Percentiles rank a stretch among this genome's conserved stretches.
These are phyloP conservation scores for Aphis gossypii DNA, from an alignment of 1,140 invertebrate species.

Conservation along the genomic window DNA sequence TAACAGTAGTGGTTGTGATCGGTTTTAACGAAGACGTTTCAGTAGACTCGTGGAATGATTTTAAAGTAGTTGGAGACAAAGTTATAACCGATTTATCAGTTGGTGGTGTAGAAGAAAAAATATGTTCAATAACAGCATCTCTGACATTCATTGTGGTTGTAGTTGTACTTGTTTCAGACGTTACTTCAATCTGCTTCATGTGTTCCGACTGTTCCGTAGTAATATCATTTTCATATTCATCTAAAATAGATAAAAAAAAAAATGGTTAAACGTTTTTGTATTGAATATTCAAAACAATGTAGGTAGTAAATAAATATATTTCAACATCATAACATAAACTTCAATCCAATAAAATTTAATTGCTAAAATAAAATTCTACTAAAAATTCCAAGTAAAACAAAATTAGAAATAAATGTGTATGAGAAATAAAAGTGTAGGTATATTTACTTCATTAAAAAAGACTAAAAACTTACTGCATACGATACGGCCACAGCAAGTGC, in stretches of 20 bases:
- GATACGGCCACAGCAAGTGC: slow-evolving; percentile 67
- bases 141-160: not conserved
- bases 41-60: not conserved
- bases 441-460: not conserved
- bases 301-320: not conserved
- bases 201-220: not conserved
- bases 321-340: not conserved
- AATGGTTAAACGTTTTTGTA: not conserved
- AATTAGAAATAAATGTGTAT: not conserved
- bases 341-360: not conserved
- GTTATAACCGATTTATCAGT: not conserved
- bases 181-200: not conserved
- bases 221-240: slow-evolving; percentile 9
- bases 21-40: not conserved
- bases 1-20: not conserved
- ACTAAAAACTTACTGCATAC: slow-evolving; percentile 66
- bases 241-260: not conserved
- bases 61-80: not conserved
- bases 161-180: not conserved
- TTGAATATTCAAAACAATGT: not conserved
- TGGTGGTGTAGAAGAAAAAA: not conserved
- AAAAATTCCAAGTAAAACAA: not conserved
- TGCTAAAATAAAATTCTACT: not conserved
- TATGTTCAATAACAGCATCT: slow-evolving; percentile 14
- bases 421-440: not conserved